Evolutionary conservation across 2,113 vertebrate species (phyloP).

Genomic region (Bagarius yarrelli): DNA sequence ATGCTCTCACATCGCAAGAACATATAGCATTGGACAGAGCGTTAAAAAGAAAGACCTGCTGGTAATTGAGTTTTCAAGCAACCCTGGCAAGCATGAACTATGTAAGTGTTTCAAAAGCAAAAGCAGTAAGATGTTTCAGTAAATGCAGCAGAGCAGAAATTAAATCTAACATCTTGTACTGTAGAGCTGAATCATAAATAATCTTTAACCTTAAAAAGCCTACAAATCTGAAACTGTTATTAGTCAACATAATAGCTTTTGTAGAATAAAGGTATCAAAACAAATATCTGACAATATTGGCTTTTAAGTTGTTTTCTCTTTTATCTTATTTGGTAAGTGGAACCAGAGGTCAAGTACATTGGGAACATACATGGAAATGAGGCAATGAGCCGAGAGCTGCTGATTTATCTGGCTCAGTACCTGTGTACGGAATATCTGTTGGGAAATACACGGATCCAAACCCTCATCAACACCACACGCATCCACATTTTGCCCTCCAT

Average conservation of each 20-base stretch:
- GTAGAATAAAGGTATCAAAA: not conserved
- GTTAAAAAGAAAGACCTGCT: slow-evolving; percentile 86
- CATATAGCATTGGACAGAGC: slow-evolving; percentile 91
- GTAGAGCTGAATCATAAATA: not conserved
- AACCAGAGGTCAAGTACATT: slow-evolving; percentile 89
- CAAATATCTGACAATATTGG: not conserved
- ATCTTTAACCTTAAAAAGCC: not conserved
- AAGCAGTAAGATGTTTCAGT: not conserved
- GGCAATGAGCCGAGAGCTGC: slow-evolving; percentile 83
- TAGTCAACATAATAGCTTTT: not conserved
- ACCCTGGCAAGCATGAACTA: slow-evolving; percentile 85
- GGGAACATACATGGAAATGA: slow-evolving; percentile 96
- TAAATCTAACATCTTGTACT: not conserved
- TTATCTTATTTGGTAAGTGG: slow-evolving; percentile 70
- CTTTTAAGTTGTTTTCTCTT: slow-evolving; percentile 11
- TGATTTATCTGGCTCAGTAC: slow-evolving; percentile 86
- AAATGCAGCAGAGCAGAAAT: not conserved
- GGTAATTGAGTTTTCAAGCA: slow-evolving; percentile 90
- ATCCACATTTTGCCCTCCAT: slow-evolving; percentile 92
- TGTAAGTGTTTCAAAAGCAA: slow-evolving; percentile 72
- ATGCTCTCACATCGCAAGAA: slow-evolving; percentile 79
- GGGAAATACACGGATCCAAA: slow-evolving; percentile 81
- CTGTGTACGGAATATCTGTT: slow-evolving; percentile 86
- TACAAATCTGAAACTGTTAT: not conserved
- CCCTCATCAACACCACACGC: slow-evolving; percentile 85